phyloP scores from a whole-genome alignment of 2,797 vertebrate genomes.

The Zenarchopterus dispar region DNA sequence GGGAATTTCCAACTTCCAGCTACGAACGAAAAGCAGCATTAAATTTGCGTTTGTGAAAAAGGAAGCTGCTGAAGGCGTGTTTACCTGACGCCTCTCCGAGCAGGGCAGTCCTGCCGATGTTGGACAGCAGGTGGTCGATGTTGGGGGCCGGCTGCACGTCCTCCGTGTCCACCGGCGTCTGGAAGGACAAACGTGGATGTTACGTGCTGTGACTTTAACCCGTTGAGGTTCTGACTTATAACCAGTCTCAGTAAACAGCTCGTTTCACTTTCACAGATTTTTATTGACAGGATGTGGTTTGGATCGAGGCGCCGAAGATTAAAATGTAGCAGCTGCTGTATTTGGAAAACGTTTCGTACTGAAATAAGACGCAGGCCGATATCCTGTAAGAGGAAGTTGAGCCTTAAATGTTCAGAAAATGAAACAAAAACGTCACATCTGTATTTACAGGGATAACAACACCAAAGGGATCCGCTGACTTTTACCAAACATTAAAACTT shows the following conservation, averaged over 20 bases:
- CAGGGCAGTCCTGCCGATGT: constrained; percentile 91
- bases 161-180: constrained; percentile 95
- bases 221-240: too few species aligned
- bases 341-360: neutral
- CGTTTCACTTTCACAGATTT: too few species aligned
- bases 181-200: neutral
- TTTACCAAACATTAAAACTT: too few species aligned
- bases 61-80: constrained; percentile 20
- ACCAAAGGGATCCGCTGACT: too few species aligned
- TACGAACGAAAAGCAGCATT: constrained; percentile 54
- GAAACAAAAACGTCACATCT: too few species aligned
- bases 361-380: neutral
- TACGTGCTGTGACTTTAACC: neutral
- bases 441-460: too few species aligned
- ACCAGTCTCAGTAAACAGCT: too few species aligned
- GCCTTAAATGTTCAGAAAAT: too few species aligned
- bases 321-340: neutral
- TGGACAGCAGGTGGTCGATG: constrained; percentile 97
- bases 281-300: too few species aligned
- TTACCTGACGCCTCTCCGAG: constrained; percentile 93
- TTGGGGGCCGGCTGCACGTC: constrained; percentile 93
- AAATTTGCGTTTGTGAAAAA: neutral
- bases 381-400: too few species aligned
- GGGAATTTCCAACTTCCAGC: constrained; percentile 46
- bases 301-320: neutral